Evolutionary conservation across 2,797 vertebrate genomes (phyloP).

Genomic region (Falco cherrug): DNA sequence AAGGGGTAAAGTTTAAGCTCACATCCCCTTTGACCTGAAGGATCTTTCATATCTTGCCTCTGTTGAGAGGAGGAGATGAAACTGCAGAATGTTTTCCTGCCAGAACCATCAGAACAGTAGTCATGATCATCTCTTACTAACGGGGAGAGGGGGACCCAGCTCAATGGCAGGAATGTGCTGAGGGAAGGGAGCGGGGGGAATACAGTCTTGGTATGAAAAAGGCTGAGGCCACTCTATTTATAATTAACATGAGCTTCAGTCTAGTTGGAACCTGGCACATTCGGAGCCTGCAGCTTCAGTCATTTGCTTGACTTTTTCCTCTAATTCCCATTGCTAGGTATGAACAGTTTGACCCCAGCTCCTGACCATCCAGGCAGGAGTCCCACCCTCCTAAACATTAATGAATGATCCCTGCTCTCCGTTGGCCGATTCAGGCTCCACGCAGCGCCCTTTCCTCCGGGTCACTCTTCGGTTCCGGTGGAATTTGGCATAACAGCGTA

Average conservation of each 20-base stretch:
- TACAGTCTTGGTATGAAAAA: background rate
- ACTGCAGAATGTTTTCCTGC: background rate
- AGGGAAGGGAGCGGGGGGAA: background rate
- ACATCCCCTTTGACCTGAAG: background rate
- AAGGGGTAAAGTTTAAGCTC: background rate
- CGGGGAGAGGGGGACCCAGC: background rate
- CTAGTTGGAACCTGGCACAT: background rate
- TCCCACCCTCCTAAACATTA: slow-evolving; percentile 79
- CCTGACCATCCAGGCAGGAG: background rate
- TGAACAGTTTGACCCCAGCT: background rate
- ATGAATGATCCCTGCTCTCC: slow-evolving; percentile 94
- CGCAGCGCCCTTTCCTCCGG: slow-evolving; percentile 91
- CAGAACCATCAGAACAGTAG: background rate
- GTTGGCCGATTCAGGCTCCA: slow-evolving; percentile 88
- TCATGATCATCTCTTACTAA: background rate
- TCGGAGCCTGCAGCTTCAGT: slow-evolving; percentile 38
- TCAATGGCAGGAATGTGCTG: background rate
- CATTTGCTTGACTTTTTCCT: background rate
- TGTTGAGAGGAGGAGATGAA: background rate
- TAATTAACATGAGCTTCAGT: background rate
- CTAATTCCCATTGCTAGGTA: slow-evolving; percentile 13
- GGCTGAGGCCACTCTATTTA: background rate
- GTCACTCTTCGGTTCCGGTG: slow-evolving; percentile 95
- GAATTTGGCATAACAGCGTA: slow-evolving; percentile 96
- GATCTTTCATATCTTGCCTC: background rate